Base-by-base conservation (phyloP, 2,113 vertebrate genomes). In the Corythaeola cristata region DNA sequence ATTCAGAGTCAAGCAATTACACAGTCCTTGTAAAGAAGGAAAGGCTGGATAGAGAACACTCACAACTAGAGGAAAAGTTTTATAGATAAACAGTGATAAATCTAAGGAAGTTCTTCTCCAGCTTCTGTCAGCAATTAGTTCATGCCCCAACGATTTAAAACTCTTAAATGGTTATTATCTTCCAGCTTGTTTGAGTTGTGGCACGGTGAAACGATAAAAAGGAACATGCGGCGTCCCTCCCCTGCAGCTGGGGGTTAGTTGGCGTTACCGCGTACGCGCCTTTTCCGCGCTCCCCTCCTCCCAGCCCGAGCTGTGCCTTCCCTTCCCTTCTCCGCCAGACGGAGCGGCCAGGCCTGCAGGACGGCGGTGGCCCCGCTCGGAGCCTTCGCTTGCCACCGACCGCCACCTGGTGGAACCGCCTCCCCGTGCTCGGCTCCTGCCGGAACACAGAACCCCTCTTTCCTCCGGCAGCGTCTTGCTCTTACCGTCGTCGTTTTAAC, bases 401-500 rank as follows among this genome's bases (percentile, higher is more conserved):
- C 62, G 75, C 80, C 81, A 55, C 58, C 88, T 87, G 52, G 39
- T 60, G 88, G 83, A 8, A 15, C 47, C 47, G 20, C 19, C 19
- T 11, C 47, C 21, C 47, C 4, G 50, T 12, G 56, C 63, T 26
- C 15, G 37, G 74, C 16, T 56, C 24, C 23, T 7, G 23, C 49
- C 4, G 17, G 32, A 17, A 15, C 37, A 8, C 23, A n/a, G 45
- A n/a, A 39, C n/a, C 12, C 14, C 14, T 15, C 12, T n/a, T 32
- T 18, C 20, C n/a, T 33, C 19, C 5, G 24, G 5, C 53, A 2
- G 30, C 8, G 9, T 8, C 53, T 9, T 8, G 3, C 8, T 6
- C 23, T 9, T 6, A 15, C 74, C n/a, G 2, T 3, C 33, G 1
- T 1, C 24, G 1, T 2, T 2, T 3, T 7, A 3, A 6, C 53